Evolutionary conservation across 2,888 invertebrate genomes (phyloP).

Genomic region (Nomada lathburiana): DNA sequence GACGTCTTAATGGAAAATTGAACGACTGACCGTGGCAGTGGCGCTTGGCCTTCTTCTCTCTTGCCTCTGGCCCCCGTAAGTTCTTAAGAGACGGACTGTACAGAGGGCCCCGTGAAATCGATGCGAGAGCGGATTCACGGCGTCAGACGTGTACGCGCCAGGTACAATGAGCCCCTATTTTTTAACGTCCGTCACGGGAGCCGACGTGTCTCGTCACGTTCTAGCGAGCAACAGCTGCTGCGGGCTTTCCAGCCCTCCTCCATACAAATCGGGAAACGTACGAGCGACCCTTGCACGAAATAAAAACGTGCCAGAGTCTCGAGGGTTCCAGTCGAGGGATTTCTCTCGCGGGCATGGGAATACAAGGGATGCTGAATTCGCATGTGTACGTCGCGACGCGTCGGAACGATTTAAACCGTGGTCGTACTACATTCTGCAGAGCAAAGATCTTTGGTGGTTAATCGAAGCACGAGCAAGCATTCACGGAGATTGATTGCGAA

Average conservation of each 20-base stretch:
- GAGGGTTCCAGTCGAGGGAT: conserved; percentile 2
- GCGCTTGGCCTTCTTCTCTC: conserved; percentile 14
- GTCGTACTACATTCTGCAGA: too few relatives aligned
- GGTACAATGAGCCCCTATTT: conserved; percentile 77
- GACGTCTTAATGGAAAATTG: conserved; percentile 60
- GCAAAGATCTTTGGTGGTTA: not conserved
- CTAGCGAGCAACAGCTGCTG: conserved; percentile 69
- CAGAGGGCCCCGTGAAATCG: conserved; percentile 58
- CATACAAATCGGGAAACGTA: conserved; percentile 71
- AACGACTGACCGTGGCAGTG: conserved; percentile 35
- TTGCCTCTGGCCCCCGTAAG: not conserved
- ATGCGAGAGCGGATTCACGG: conserved; percentile 38
- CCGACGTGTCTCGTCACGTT: conserved; percentile 62
- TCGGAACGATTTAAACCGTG: conserved; percentile 6
- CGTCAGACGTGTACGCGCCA: not conserved
- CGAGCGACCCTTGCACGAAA: conserved; percentile 26
- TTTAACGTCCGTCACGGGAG: conserved; percentile 58
- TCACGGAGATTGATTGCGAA: not conserved
- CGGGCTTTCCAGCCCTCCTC: conserved; percentile 52
- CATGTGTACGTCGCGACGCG: conserved; percentile 25
- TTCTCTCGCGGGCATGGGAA: conserved; percentile 51
- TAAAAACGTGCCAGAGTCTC: conserved; percentile 43
- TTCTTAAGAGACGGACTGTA: not conserved
- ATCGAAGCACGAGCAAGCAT: conserved; percentile 1
- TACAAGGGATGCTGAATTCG: conserved; percentile 47